Percentiles rank a stretch among this genome's conserved stretches.
Evolutionary conservation across 2,888 invertebrate species (phyloP).

Genomic region (Clivina fossor): DNA sequence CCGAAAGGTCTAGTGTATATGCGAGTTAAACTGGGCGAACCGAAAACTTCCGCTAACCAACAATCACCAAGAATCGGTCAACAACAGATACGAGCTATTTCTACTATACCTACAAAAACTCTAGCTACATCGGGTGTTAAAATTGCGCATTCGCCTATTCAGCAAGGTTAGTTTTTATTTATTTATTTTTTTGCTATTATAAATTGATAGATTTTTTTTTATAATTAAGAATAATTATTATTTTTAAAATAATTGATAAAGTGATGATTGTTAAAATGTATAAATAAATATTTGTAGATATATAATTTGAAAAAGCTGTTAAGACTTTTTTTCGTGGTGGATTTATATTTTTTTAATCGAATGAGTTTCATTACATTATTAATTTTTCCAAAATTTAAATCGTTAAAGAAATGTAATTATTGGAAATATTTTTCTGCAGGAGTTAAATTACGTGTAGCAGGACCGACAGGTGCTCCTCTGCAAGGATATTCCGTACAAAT

Average conservation of each 20-base stretch:
- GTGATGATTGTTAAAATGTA: too few relatives aligned
- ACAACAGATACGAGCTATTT: constrained; percentile 5
- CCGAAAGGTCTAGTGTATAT: constrained; percentile 68
- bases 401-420: too few relatives aligned
- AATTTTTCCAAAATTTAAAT: too few relatives aligned
- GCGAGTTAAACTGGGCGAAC: constrained; percentile 56
- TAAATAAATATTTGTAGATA: too few relatives aligned
- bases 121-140: constrained; percentile 9
- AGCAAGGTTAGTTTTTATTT: too few relatives aligned
- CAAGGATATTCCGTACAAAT: constrained; percentile 58
- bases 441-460: constrained; percentile 47
- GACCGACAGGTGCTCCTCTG: constrained; percentile 49
- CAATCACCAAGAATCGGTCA: constrained; percentile 11
- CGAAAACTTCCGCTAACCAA: constrained; percentile 37
- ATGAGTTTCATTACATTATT: too few relatives aligned
- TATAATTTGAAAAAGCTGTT: constrained; percentile 11
- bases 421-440: too few relatives aligned
- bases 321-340: constrained; percentile 16
- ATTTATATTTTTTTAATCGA: too few relatives aligned
- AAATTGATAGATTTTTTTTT: too few relatives aligned
- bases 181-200: too few relatives aligned
- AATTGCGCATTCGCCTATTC: constrained; percentile 10
- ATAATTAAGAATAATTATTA: too few relatives aligned
- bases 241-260: too few relatives aligned
- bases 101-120: constrained; percentile 8